These are phyloP conservation scores for Nematopogon swammerdamellus DNA, from an alignment of 2,888 invertebrate genomes.

Conservation along the genomic window DNA sequence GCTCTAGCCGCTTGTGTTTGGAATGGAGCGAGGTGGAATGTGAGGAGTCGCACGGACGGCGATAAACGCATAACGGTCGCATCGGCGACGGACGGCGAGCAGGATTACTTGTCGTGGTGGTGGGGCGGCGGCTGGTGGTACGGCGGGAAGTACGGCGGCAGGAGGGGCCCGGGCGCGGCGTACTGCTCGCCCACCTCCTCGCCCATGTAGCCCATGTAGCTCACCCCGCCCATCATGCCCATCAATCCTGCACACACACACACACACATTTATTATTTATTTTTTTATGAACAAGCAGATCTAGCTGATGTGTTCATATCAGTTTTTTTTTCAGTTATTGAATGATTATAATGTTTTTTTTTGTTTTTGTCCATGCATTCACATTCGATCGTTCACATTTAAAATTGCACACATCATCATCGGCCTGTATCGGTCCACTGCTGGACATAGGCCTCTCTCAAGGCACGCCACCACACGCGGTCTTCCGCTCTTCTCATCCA, in stretches of 20 bases:
- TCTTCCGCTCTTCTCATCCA: too few relatives aligned
- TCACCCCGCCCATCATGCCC: slow-evolving; percentile 44
- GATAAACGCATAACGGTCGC: slow-evolving; percentile 10
- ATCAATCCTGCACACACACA: slow-evolving; percentile 41
- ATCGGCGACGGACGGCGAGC: slow-evolving; percentile 10
- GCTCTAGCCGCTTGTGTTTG: not conserved
- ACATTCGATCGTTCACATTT: too few relatives aligned
- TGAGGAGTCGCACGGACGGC: slow-evolving; percentile 12
- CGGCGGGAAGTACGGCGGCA: slow-evolving; percentile 21
- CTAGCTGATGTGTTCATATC: too few relatives aligned
- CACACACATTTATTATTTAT: too few relatives aligned
- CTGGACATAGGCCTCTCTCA: too few relatives aligned
- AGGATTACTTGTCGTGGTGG: slow-evolving; percentile 12
- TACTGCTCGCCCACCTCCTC: slow-evolving; percentile 38
- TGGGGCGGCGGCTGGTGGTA: slow-evolving; percentile 13
- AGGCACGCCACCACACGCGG: too few relatives aligned
- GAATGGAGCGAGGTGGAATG: slow-evolving; percentile 8
- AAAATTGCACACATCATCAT: too few relatives aligned
- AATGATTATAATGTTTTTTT: too few relatives aligned
- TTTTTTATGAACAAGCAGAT: too few relatives aligned
- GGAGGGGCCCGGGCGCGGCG: slow-evolving; percentile 24
- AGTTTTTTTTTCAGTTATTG: too few relatives aligned
- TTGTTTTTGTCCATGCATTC: too few relatives aligned
- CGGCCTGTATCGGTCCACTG: too few relatives aligned
- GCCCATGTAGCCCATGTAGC: slow-evolving; percentile 38